Percentiles rank a stretch among this genome's conserved stretches.
Conservation (phyloP, 2,113 vertebrate species). For the Myxocyprinus asiaticus region DNA sequence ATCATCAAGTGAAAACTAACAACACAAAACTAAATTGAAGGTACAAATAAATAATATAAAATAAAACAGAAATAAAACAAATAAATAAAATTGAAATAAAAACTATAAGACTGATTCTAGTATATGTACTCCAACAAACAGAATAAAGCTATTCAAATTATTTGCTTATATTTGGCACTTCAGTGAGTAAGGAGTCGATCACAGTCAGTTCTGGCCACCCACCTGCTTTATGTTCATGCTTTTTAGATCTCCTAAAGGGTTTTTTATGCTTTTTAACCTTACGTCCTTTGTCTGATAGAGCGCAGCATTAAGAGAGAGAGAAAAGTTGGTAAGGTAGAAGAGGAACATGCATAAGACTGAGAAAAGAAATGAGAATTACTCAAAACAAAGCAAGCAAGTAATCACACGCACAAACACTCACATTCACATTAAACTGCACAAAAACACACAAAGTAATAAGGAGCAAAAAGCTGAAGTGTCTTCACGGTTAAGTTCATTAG, state of each 20-base stretch:
- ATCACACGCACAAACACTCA: too few species aligned
- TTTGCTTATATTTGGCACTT: not conserved
- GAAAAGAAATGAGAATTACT: not conserved
- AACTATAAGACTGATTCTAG: too few species aligned
- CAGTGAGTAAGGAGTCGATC: not conserved
- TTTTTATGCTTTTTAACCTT: slow-evolving; percentile 93
- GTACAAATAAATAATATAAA: too few species aligned
- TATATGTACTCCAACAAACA: too few species aligned
- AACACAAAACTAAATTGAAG: too few species aligned
- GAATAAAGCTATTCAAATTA: not conserved
- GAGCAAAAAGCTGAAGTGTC: too few species aligned
- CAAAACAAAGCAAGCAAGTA: not conserved
- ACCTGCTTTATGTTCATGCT: slow-evolving; percentile 86
- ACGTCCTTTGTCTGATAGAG: slow-evolving; percentile 83
- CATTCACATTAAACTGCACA: too few species aligned
- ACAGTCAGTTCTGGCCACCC: slow-evolving; percentile 67
- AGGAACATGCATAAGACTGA: slow-evolving; percentile 41
- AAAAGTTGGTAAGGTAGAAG: slow-evolving; percentile 71
- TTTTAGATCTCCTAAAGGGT: slow-evolving; percentile 91
- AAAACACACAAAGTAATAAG: too few species aligned
- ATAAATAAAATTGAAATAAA: too few species aligned
- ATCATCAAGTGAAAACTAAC: too few species aligned
- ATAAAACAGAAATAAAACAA: too few species aligned
- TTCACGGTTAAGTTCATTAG: too few species aligned
- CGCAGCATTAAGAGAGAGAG: slow-evolving; percentile 83